These are phyloP conservation scores for Malurus alboscapulatus DNA, from an alignment of 2,113 vertebrate species.

Conservation along the genomic window DNA sequence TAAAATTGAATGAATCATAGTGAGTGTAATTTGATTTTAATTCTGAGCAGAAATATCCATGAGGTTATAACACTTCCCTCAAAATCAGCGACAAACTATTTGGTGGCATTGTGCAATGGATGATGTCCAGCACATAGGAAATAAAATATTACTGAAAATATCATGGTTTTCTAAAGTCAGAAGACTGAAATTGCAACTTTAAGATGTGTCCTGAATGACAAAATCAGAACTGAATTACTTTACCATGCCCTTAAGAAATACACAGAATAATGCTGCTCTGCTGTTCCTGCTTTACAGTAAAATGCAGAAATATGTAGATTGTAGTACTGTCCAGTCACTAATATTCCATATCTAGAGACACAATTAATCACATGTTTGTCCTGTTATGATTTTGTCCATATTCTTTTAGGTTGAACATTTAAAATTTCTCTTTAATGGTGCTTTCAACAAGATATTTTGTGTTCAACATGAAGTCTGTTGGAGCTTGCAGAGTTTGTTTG, in stretches of 20 bases:
- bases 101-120: background rate
- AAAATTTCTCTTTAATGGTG: background rate
- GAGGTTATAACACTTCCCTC: background rate
- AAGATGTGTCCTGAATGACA: background rate
- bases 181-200: background rate
- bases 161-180: background rate
- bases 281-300: background rate
- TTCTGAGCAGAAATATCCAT: background rate
- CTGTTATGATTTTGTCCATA: background rate
- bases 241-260: background rate
- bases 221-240: background rate
- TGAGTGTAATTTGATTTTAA: background rate
- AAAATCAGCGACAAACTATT: background rate
- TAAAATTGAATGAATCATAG: background rate
- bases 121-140: background rate
- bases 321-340: background rate
- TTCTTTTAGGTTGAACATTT: background rate
- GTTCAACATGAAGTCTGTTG: background rate
- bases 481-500: background rate
- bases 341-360: background rate
- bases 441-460: background rate
- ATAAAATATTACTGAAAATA: background rate
- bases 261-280: background rate
- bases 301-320: background rate
- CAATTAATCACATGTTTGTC: background rate